A percentile compares a stretch with the other conserved stretches of the same genome.
Conservation (phyloP, 1,140 invertebrate species). For the Cydia strobilella region DNA sequence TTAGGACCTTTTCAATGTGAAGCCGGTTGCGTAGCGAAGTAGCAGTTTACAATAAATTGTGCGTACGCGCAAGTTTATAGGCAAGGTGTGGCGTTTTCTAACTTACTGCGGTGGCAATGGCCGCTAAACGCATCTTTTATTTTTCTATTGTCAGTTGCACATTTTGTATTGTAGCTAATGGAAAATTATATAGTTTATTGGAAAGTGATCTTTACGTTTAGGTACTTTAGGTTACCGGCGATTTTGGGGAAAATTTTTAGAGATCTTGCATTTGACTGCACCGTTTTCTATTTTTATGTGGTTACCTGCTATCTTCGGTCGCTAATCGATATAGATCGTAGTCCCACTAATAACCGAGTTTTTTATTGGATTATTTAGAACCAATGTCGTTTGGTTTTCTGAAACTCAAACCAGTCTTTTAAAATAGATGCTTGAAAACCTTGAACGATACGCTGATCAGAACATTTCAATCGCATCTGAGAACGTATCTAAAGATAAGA, state of each 20-base stretch:
- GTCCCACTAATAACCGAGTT: too few relatives aligned
- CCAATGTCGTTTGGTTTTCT: background rate
- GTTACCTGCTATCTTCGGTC: too few relatives aligned
- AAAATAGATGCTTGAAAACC: background rate
- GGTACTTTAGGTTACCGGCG: too few relatives aligned
- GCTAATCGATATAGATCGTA: too few relatives aligned
- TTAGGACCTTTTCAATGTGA: background rate
- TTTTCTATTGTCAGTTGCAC: background rate
- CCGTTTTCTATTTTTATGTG: too few relatives aligned
- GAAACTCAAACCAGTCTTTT: background rate
- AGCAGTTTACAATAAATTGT: slow-evolving; percentile 18
- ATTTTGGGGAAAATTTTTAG: background rate
- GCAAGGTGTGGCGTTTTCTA: slow-evolving; percentile 10
- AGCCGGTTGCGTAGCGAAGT: background rate
- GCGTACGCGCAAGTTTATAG: background rate
- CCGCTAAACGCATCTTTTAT: background rate
- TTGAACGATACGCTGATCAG: background rate
- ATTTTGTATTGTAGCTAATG: background rate
- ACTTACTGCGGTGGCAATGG: slow-evolving; percentile 7
- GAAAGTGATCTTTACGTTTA: too few relatives aligned
- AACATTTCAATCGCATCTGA: background rate
- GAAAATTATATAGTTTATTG: background rate
- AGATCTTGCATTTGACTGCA: too few relatives aligned
- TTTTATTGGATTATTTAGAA: background rate
- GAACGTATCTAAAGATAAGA: slow-evolving; percentile 9